Evolutionary conservation across 2,888 invertebrate species (phyloP), one percentile per base, ranked within the genome.

Genomic region (Drosophila fungiperda): DNA sequence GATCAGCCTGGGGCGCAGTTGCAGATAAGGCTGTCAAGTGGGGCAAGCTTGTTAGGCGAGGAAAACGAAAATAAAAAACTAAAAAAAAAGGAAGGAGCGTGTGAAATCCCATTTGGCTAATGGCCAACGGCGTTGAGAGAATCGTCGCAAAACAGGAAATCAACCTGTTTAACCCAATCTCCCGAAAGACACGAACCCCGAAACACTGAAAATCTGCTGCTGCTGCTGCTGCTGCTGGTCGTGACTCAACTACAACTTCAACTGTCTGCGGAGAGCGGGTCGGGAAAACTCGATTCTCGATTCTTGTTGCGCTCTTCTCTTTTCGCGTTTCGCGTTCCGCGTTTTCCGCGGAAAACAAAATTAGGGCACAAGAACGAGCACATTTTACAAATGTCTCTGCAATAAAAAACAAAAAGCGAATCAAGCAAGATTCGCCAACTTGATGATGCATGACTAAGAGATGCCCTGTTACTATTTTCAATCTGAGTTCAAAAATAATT

Each of bases 61-160:
- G 26, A 15, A 36, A 36, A 54, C 23, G 15, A 15, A 23, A 45
- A 45, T 0, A 15, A 20, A n/a, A 12, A 11, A 20, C 7, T 7
- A 17, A 36, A 11, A 11, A 15, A 8, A 74, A 80, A 78, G 88
- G 90, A 87, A 89, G 90, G 85, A 89, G 83, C 84, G 87, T 90
- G 90, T 89, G 87, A 87, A 87, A 73, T 80, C 78, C 82, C 90
- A 87, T 90, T 87, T 87, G 90, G 87, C 87, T 89, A 90, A 87
- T 90, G 90, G 84, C 89, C 89, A 87, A 78, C 62, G 68, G 78
- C 76, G 70, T 8, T 52, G 57, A 52, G 62, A 68, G 59, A 23
- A 45, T 52, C 48, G 62, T 52, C 48, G 78, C 53, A 53, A 57
- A 76, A 80, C 73, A 86, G 80, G 88, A 88, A 89, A 87, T 87